Evolutionary conservation across 2,888 invertebrate species (phyloP).

Genomic region (Sinopyrophorus schimmeli): DNA sequence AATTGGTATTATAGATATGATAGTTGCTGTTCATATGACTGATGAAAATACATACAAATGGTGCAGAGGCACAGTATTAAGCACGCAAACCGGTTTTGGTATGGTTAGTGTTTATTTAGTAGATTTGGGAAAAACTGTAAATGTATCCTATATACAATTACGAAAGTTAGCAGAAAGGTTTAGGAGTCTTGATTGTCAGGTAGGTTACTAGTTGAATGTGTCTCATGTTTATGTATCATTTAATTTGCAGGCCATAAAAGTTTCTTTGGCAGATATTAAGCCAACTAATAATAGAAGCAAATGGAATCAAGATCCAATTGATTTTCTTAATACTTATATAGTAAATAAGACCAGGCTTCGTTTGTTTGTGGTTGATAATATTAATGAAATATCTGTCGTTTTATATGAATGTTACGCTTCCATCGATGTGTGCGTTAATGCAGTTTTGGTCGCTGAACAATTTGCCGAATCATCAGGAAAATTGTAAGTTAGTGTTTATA

Average conservation of each 20-base stretch:
- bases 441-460: conserved; percentile 56
- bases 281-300: conserved; percentile 47
- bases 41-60: conserved; percentile 54
- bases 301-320: conserved; percentile 52
- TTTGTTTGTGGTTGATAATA: conserved; percentile 50
- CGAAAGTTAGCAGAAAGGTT: conserved; percentile 55
- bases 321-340: conserved; percentile 51
- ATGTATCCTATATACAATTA: conserved; percentile 58
- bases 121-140: conserved; percentile 63
- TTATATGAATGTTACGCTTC: conserved; percentile 51
- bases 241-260: too few relatives aligned
- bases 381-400: conserved; percentile 49
- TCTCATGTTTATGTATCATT: too few relatives aligned
- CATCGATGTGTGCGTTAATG: conserved; percentile 58
- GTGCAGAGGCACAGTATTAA: conserved; percentile 64
- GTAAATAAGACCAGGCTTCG: conserved; percentile 47
- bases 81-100: conserved; percentile 52
- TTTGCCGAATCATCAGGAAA: conserved; percentile 59
- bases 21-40: conserved; percentile 58
- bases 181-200: conserved; percentile 45
- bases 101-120: conserved; percentile 63
- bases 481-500: conserved; percentile 50
- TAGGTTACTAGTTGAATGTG: conserved; percentile 20
- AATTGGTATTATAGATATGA: conserved; percentile 58
- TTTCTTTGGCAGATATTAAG: conserved; percentile 56